Evolutionary conservation across 37 sponge, comb jelly and placozoan species (phyloP).

Genomic region (Eunapius fragilis): DNA sequence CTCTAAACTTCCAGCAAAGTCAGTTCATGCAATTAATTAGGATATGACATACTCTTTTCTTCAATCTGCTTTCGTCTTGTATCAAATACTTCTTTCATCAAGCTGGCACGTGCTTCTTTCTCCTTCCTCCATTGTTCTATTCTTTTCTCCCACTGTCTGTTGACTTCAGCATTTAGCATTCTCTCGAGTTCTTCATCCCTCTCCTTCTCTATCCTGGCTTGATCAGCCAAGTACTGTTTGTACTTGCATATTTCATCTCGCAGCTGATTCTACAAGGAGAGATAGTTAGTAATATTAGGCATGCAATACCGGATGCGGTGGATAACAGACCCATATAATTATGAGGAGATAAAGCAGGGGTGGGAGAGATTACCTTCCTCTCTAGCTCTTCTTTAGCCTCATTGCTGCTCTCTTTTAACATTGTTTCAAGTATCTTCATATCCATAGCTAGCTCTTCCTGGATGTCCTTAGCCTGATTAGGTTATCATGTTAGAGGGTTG

Average conservation of each 20-base stretch:
- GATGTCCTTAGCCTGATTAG: constrained; percentile 74
- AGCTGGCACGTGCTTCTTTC: constrained; percentile 85
- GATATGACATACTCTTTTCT: constrained; percentile 77
- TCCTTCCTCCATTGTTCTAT: constrained; percentile 90
- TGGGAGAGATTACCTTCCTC: constrained; percentile 55
- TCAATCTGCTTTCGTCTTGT: constrained; percentile 84
- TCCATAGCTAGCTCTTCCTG: constrained; percentile 96
- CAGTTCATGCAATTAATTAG: not conserved
- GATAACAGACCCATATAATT: not conserved
- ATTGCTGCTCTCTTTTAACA: constrained; percentile 78
- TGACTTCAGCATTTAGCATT: constrained; percentile 85
- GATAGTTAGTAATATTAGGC: not conserved
- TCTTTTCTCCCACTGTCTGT: constrained; percentile 89
- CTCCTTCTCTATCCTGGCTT: constrained; percentile 69
- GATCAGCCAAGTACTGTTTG: constrained; percentile 74
- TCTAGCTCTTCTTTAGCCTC: constrained; percentile 76
- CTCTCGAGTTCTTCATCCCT: constrained; percentile 86
- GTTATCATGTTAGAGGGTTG: not conserved
- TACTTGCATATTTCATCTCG: constrained; percentile 79
- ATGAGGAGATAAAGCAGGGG: not conserved
- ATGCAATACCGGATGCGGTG: no score
- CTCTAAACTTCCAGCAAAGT: not conserved
- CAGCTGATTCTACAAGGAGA: constrained; percentile 60
- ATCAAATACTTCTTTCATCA: constrained; percentile 89
- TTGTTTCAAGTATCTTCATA: constrained; percentile 94